Conservation (phyloP, 2,888 invertebrate species). For the Stramonita haemastoma region DNA sequence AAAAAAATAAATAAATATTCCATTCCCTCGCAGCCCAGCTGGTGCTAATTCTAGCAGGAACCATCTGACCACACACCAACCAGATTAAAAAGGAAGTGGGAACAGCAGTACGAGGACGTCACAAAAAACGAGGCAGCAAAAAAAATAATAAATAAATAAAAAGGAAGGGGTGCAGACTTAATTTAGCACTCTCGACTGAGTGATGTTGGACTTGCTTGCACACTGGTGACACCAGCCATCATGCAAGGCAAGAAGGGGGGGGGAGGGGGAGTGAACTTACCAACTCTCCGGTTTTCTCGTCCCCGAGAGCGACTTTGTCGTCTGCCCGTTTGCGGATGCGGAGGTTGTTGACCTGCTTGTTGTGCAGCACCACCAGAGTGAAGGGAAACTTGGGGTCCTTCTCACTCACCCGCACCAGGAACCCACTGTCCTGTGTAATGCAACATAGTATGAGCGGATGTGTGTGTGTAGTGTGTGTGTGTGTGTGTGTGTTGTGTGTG, state of each 20-base stretch:
- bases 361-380: conserved; percentile 60
- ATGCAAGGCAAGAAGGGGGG: background rate
- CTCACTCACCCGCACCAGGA: conserved; percentile 59
- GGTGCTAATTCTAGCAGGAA: no score
- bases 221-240: no score
- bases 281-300: conserved; percentile 63
- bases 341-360: conserved; percentile 58
- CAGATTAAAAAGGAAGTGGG: no score
- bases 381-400: conserved; percentile 57
- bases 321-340: conserved; percentile 57
- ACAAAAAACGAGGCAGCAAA: background rate
- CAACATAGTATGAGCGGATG: background rate
- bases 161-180: background rate
- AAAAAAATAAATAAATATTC: no score
- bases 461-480: no score
- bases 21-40: no score
- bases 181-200: background rate
- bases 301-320: conserved; percentile 60
- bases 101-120: no score
- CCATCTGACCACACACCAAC: no score
- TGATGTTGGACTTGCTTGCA: background rate
- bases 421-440: conserved; percentile 59
- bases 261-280: conserved; percentile 43
- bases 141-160: background rate
- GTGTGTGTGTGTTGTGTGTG: no score